Evolutionary conservation across 2,888 invertebrate species (phyloP).

Genomic region (Pandemis heparana): DNA sequence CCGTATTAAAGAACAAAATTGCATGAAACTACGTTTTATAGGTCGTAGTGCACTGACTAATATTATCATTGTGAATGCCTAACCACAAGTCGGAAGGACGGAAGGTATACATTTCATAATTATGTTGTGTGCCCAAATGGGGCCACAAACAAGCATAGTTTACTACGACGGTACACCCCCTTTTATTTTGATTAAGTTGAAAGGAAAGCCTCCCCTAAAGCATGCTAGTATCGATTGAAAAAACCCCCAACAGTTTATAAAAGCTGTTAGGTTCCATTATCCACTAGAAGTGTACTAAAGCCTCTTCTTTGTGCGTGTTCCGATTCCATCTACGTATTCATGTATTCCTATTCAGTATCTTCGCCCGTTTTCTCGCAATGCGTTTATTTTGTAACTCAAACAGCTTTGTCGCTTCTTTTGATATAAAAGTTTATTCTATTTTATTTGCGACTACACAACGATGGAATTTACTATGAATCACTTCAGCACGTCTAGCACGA

Average conservation of each 20-base stretch:
- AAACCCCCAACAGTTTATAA: neutral
- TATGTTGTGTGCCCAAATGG: neutral
- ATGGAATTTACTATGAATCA: neutral
- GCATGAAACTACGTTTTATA: neutral
- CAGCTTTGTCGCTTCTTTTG: neutral
- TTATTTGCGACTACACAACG: neutral
- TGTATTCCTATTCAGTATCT: slow-evolving; percentile 12
- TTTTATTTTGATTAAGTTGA: slow-evolving; percentile 5
- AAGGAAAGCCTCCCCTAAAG: neutral
- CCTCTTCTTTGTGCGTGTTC: slow-evolving; percentile 11
- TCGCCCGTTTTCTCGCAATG: slow-evolving; percentile 1
- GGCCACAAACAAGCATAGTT: slow-evolving; percentile 1
- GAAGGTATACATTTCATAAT: slow-evolving; percentile 5
- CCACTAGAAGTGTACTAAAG: slow-evolving; percentile 1
- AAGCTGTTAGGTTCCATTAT: slow-evolving; percentile 11
- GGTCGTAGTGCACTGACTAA: neutral
- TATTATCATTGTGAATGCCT: slow-evolving; percentile 6
- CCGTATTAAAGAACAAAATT: neutral
- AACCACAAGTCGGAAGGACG: slow-evolving; percentile 1
- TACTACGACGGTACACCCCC: neutral
- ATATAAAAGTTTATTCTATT: slow-evolving; percentile 3
- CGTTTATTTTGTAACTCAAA: slow-evolving; percentile 20
- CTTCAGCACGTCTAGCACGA: too few relatives aligned
- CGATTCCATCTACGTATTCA: slow-evolving; percentile 14
- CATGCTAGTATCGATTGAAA: neutral